phyloP scores from a whole-genome alignment of 2,113 vertebrate species.

The Clarias batrachus region DNA sequence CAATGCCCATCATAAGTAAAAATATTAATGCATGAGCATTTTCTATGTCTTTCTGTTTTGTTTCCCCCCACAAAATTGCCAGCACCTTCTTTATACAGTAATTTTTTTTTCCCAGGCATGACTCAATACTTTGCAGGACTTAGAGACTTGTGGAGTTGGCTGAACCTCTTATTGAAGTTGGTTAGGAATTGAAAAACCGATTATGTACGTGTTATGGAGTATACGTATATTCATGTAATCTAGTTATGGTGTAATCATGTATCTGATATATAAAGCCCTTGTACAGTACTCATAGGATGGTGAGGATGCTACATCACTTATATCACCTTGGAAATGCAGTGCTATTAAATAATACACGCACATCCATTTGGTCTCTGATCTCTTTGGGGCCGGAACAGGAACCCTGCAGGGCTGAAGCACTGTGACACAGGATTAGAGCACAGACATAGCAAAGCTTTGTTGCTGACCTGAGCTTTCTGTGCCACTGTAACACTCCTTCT shows the following conservation, averaged over 20 bases:
- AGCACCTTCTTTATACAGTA: not conserved
- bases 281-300: conserved; percentile 62
- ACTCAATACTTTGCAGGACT: not conserved
- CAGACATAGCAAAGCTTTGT: conserved; percentile 41
- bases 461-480: conserved; percentile 19
- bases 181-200: conserved; percentile 54
- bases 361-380: conserved; percentile 51
- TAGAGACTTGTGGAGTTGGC: not conserved
- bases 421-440: conserved; percentile 54
- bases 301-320: conserved; percentile 51
- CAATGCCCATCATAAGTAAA: not conserved
- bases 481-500: not conserved
- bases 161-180: not conserved
- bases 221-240: conserved; percentile 53
- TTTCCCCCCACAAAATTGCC: not conserved
- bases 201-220: not conserved
- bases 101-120: not conserved
- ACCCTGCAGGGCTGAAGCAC: conserved; percentile 43
- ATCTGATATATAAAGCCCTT: conserved; percentile 62
- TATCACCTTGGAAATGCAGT: conserved; percentile 59
- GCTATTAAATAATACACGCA: conserved; percentile 59
- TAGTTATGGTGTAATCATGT: conserved; percentile 58
- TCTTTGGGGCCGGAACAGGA: conserved; percentile 40
- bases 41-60: not conserved
- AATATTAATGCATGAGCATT: not conserved